Percentiles rank a stretch among this genome's conserved stretches.
Conservation (phyloP, 2,888 invertebrate species). For the Deroplatys truncata region DNA sequence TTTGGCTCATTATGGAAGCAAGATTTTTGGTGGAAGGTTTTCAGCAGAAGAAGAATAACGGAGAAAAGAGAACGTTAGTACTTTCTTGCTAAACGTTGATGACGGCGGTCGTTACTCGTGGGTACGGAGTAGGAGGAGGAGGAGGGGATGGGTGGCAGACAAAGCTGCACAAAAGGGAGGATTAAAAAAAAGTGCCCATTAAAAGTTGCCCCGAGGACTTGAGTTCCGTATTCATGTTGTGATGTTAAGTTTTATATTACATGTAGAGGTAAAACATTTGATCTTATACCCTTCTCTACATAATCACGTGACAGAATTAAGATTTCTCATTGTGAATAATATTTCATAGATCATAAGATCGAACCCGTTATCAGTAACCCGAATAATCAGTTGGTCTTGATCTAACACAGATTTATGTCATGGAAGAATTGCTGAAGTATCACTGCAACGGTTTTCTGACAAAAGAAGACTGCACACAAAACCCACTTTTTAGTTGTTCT, state of each 20-base stretch:
- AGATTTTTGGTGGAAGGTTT: neutral
- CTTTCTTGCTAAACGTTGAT: neutral
- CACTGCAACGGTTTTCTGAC: no score
- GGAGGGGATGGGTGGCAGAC: neutral
- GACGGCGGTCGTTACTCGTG: neutral
- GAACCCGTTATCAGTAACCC: no score
- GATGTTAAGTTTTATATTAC: neutral
- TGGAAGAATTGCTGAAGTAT: no score
- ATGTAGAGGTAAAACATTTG: neutral
- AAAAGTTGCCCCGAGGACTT: neutral
- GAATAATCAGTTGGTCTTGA: no score
- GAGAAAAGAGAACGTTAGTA: neutral
- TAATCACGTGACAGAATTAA: no score
- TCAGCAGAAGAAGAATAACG: neutral
- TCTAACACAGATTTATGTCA: no score
- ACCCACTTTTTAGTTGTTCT: no score
- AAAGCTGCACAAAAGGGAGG: neutral
- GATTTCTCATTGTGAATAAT: no score
- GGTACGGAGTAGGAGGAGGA: no score
- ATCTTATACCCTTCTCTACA: neutral
- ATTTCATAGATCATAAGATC: no score
- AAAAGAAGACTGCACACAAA: no score
- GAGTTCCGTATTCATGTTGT: neutral
- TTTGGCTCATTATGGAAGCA: no score
- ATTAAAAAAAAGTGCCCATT: neutral